Percentiles rank a stretch among this genome's conserved stretches.
These are phyloP conservation scores for Diaphora mendica DNA, from an alignment of 2,888 invertebrate species.

Conservation along the genomic window DNA sequence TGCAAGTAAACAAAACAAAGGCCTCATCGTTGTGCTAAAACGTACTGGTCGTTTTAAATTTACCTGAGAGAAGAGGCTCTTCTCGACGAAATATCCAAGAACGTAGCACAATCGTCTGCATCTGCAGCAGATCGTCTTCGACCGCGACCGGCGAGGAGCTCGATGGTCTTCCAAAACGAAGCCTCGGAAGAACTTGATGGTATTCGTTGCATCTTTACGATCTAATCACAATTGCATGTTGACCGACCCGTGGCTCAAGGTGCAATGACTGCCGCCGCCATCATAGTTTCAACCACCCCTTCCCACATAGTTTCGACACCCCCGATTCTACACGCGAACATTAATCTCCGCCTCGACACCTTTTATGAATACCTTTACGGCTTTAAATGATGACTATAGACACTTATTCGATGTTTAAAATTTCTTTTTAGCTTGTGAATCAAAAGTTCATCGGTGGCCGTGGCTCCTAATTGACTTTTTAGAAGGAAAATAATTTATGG, in stretches of 20 bases:
- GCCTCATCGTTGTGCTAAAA: background rate
- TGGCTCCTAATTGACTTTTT: slow-evolving; percentile 18
- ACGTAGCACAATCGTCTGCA: slow-evolving; percentile 64
- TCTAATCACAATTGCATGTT: slow-evolving; percentile 67
- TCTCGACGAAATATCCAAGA: slow-evolving; percentile 60
- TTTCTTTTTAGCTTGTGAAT: slow-evolving; percentile 50
- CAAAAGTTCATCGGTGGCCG: slow-evolving; percentile 27
- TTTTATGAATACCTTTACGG: slow-evolving; percentile 65
- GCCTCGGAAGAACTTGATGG: slow-evolving; percentile 80
- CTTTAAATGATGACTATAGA: slow-evolving; percentile 61
- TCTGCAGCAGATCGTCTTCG: slow-evolving; percentile 81
- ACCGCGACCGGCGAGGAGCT: slow-evolving; percentile 85
- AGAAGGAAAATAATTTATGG: background rate
- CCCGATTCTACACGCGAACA: slow-evolving; percentile 79
- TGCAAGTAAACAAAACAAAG: background rate
- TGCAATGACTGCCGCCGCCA: slow-evolving; percentile 83
- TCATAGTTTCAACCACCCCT: slow-evolving; percentile 62
- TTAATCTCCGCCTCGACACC: slow-evolving; percentile 77
- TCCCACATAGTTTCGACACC: slow-evolving; percentile 76
- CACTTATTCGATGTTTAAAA: slow-evolving; percentile 58
- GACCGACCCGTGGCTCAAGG: slow-evolving; percentile 70
- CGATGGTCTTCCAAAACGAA: slow-evolving; percentile 88
- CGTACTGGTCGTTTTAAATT: slow-evolving; percentile 19
- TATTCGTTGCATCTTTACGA: slow-evolving; percentile 71
- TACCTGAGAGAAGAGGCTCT: slow-evolving; percentile 77